phyloP scores from a whole-genome alignment of 2,888 invertebrate species.

The Pandemis cinnamomeana region DNA sequence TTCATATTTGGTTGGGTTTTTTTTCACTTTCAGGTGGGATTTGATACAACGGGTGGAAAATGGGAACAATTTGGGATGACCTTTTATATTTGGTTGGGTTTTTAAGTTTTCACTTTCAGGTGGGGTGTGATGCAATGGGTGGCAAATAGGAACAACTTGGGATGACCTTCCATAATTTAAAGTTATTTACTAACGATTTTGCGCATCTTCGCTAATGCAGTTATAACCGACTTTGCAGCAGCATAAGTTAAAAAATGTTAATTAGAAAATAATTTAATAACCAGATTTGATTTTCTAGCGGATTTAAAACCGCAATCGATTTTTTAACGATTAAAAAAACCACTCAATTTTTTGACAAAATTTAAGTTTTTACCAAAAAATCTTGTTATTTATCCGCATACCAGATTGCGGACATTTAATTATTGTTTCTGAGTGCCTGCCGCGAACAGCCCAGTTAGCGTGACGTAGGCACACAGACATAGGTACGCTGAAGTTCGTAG shows the following conservation, averaged over 20 bases:
- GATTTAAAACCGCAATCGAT: not conserved
- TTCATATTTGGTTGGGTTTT: not conserved
- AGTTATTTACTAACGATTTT: no score
- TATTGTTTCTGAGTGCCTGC: not conserved
- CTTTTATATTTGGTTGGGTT: not conserved
- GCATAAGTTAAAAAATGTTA: no score
- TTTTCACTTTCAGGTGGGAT: not conserved
- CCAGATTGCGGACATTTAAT: slow-evolving; percentile 6
- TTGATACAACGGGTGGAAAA: not conserved
- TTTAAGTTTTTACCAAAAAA: not conserved
- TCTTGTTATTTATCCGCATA: not conserved
- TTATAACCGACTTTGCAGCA: no score
- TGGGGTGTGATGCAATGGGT: not conserved
- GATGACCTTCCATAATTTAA: not conserved
- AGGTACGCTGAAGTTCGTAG: not conserved
- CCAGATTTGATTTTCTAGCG: not conserved
- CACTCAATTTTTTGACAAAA: not conserved
- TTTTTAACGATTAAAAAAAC: slow-evolving; percentile 4
- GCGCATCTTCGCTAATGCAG: no score
- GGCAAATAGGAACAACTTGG: not conserved
- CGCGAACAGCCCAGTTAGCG: slow-evolving; percentile 11
- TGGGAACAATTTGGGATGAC: not conserved
- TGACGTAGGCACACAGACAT: slow-evolving; percentile 15
- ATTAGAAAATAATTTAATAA: no score
- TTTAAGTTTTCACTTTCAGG: slow-evolving; percentile 20